Evolutionary conservation across 2,113 vertebrate species (phyloP).

Genomic region (Columba livia): DNA sequence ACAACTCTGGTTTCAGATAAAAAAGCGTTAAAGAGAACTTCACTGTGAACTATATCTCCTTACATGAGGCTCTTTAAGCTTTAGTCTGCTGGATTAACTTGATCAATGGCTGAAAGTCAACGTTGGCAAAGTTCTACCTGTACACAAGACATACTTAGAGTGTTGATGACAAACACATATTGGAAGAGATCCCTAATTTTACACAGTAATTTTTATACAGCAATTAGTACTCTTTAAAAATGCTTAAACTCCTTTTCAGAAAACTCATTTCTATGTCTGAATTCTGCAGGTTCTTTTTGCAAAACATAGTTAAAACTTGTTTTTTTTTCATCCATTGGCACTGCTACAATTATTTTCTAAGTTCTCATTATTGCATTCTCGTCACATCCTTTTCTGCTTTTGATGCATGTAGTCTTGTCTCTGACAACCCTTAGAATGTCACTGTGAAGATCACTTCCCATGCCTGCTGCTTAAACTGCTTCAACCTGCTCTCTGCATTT

Average conservation of each 20-base stretch:
- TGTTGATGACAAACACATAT: not conserved
- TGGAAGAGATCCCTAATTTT: not conserved
- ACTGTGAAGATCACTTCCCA: not conserved
- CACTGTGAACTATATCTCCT: not conserved
- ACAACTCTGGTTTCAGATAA: not conserved
- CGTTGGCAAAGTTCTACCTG: accelerated
- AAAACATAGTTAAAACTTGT: not conserved
- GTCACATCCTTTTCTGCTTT: not conserved
- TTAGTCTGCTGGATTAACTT: not conserved
- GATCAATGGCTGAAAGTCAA: not conserved
- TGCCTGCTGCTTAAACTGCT: not conserved
- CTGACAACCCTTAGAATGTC: not conserved
- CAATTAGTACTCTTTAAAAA: not conserved
- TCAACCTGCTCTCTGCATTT: not conserved
- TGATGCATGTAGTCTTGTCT: not conserved
- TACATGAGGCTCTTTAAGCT: not conserved
- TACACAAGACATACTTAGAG: not conserved
- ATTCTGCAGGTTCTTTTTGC: not conserved
- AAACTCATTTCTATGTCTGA: not conserved
- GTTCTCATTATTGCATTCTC: not conserved
- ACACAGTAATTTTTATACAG: not conserved
- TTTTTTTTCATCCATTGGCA: not conserved
- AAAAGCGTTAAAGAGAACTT: not conserved
- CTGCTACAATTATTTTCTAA: not conserved
- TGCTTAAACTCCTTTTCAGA: not conserved